These are phyloP conservation scores for Murina feae DNA, from an alignment of 2,113 vertebrate genomes.

Conservation along the genomic window DNA sequence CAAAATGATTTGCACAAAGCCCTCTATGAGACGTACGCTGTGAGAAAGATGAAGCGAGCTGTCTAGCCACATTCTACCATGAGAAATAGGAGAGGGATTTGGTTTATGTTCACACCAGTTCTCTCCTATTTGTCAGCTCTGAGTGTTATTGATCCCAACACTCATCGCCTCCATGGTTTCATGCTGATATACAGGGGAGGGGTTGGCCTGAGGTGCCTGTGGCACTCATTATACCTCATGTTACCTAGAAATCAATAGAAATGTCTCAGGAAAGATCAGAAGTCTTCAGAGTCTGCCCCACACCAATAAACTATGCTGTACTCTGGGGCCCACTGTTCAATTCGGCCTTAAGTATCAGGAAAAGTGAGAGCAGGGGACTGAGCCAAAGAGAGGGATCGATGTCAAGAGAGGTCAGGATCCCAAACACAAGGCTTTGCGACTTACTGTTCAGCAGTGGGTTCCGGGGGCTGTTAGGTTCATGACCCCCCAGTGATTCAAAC, in stretches of 20 bases:
- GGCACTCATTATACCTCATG: background rate
- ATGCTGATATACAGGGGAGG: background rate
- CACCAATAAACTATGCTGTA: background rate
- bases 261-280: background rate
- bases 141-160: background rate
- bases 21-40: background rate
- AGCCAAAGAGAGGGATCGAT: background rate
- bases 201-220: too few species aligned
- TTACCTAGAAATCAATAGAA: constrained; percentile 1
- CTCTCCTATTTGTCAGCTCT: background rate
- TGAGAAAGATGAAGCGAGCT: rapidly evolving
- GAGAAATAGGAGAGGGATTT: background rate
- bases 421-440: background rate
- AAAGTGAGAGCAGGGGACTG: background rate
- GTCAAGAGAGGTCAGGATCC: background rate
- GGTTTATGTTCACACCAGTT: background rate
- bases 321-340: background rate
- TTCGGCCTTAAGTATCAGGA: background rate
- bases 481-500: background rate
- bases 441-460: background rate
- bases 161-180: background rate
- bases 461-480: too few species aligned
- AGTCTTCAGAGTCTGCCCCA: background rate
- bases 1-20: background rate
- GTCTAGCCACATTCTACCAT: background rate